A percentile compares a stretch with the other conserved stretches of the same genome.
Evolutionary conservation across 2,888 invertebrate genomes (phyloP).

Genomic region (Heteropelma amictum): DNA sequence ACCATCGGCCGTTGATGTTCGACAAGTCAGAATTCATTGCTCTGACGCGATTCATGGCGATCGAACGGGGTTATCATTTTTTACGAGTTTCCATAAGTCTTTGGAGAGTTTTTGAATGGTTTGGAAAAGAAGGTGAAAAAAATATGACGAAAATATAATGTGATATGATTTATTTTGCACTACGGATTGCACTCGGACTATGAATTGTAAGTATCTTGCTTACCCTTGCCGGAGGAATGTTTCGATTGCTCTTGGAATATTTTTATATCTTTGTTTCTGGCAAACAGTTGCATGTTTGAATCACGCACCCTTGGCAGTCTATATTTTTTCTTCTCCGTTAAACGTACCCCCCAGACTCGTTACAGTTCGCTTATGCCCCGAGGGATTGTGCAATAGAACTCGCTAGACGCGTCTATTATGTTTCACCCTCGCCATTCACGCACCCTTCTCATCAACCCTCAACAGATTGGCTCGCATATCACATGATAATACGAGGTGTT

Average conservation of each 20-base stretch:
- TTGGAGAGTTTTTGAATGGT: background rate
- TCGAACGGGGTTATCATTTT: slow-evolving; percentile 7
- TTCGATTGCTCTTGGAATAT: no score
- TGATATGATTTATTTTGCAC: no score
- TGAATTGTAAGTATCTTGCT: no score
- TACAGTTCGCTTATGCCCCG: slow-evolving; percentile 3
- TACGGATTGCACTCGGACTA: no score
- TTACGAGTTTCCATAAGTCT: background rate
- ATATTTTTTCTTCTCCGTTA: background rate
- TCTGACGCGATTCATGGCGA: slow-evolving; percentile 5
- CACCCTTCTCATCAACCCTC: background rate
- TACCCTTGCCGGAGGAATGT: no score
- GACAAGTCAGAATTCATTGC: slow-evolving; percentile 36
- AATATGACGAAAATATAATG: no score
- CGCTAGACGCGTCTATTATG: background rate
- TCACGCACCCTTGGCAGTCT: background rate
- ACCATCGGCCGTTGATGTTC: slow-evolving; percentile 1
- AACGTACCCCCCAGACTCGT: background rate
- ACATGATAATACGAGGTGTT: slow-evolving; percentile 14
- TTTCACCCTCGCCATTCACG: slow-evolving; percentile 9
- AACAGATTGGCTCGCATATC: slow-evolving; percentile 5
- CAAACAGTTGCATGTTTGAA: no score
- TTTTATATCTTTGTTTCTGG: no score
- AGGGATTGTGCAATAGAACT: slow-evolving; percentile 17
- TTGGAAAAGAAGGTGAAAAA: background rate